These are phyloP conservation scores for Lypha dubia DNA, from an alignment of 2,888 invertebrate species.

Conservation along the genomic window DNA sequence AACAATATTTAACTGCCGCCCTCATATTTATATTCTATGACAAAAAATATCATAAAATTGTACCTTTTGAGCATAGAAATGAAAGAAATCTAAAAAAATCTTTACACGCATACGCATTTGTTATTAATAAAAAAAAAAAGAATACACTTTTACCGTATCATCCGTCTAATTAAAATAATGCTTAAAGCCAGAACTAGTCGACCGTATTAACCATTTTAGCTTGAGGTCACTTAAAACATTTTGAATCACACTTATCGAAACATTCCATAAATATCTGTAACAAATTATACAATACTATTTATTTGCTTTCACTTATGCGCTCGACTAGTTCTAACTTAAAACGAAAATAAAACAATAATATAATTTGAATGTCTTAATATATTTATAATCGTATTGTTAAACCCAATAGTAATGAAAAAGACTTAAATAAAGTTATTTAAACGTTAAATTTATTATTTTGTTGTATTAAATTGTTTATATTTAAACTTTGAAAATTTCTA, in stretches of 20 bases:
- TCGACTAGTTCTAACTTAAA: conserved; percentile 14
- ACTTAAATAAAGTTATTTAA: conserved; percentile 68
- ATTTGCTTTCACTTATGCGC: background rate
- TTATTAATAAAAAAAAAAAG: conserved; percentile 40
- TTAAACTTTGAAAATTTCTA: no score
- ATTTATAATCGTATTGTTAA: conserved; percentile 57
- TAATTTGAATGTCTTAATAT: conserved; percentile 47
- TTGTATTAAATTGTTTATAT: no score
- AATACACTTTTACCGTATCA: conserved; percentile 49
- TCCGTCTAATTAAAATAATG: conserved; percentile 30
- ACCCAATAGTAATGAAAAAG: conserved; percentile 53
- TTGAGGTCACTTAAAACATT: background rate
- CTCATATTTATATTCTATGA: conserved; percentile 49
- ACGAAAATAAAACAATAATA: conserved; percentile 40
- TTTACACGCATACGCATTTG: conserved; percentile 40
- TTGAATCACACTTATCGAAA: background rate
- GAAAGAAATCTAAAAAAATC: conserved; percentile 38
- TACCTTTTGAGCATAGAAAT: conserved; percentile 64
- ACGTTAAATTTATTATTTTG: conserved; percentile 26
- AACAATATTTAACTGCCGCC: conserved; percentile 70
- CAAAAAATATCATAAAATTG: conserved; percentile 48
- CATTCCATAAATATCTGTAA: background rate
- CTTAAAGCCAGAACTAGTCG: conserved; percentile 41
- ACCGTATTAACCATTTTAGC: background rate
- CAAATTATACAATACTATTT: background rate